Conservation (phyloP, 2,113 vertebrate genomes). For the Etheostoma cragini region DNA sequence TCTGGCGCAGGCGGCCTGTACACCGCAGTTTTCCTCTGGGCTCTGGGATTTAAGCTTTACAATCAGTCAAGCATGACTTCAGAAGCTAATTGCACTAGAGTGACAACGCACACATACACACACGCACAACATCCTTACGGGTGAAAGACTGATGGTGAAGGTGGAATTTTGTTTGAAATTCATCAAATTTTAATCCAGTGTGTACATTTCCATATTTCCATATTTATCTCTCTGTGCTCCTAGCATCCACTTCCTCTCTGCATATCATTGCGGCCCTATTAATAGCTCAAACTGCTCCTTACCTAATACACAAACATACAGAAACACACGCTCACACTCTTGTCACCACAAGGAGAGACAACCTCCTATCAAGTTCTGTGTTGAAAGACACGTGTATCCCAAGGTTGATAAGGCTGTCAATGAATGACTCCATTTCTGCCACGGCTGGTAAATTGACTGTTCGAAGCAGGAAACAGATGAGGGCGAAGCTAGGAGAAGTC, state of each 20-base stretch:
- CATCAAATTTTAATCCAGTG: slow-evolving; percentile 80
- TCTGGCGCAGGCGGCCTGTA: slow-evolving; percentile 61
- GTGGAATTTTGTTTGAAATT: slow-evolving; percentile 81
- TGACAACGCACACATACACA: slow-evolving; percentile 54
- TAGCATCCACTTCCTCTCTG: slow-evolving; percentile 66
- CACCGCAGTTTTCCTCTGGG: slow-evolving; percentile 62
- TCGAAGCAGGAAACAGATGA: slow-evolving; percentile 66
- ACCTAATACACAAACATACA: slow-evolving; percentile 40
- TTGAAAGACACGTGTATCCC: slow-evolving; percentile 58
- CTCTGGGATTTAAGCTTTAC: slow-evolving; percentile 74
- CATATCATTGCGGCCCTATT: slow-evolving; percentile 70
- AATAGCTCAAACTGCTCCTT: slow-evolving; percentile 64
- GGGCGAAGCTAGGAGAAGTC: slow-evolving; percentile 34
- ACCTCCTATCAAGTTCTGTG: slow-evolving; percentile 38
- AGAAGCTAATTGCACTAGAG: slow-evolving; percentile 80
- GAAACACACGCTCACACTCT: slow-evolving; percentile 17
- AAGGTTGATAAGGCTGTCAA: slow-evolving; percentile 61
- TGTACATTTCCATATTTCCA: slow-evolving; percentile 80
- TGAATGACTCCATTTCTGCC: slow-evolving; percentile 62
- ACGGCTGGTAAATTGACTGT: slow-evolving; percentile 63
- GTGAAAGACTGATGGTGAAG: slow-evolving; percentile 62
- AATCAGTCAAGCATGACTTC: slow-evolving; percentile 75
- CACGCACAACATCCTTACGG: slow-evolving; percentile 48
- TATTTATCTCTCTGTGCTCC: slow-evolving; percentile 74
- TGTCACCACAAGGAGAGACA: slow-evolving; percentile 42